These are phyloP conservation scores for Erebia aethiops DNA, from an alignment of 2,888 invertebrate genomes.

Conservation along the genomic window DNA sequence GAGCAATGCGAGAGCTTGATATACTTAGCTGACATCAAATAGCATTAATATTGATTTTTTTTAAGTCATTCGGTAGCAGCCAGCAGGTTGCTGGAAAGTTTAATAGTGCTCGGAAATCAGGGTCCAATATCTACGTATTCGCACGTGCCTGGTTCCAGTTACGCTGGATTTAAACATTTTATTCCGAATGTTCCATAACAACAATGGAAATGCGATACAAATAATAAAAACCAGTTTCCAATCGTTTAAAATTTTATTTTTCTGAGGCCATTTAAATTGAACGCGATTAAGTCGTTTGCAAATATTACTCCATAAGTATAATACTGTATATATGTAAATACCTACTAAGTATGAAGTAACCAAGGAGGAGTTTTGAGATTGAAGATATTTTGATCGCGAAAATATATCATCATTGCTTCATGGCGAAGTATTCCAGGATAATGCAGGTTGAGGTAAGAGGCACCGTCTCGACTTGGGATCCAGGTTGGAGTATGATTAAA, in stretches of 20 bases:
- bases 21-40: too few species aligned
- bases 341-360: too few species aligned
- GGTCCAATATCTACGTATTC: slow-evolving; percentile 1
- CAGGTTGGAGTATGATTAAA: too few species aligned
- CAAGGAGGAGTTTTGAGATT: too few species aligned
- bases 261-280: slow-evolving; percentile 13
- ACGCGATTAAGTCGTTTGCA: slow-evolving; percentile 6
- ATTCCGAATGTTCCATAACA: slow-evolving; percentile 29
- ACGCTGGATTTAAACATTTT: slow-evolving; percentile 58
- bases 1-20: too few species aligned
- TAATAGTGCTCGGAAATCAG: neutral
- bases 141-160: slow-evolving; percentile 56
- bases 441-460: too few species aligned
- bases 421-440: too few species aligned
- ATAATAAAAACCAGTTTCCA: slow-evolving; percentile 9
- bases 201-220: slow-evolving; percentile 31
- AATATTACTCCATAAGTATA: neutral
- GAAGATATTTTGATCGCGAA: too few species aligned
- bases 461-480: too few species aligned
- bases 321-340: too few species aligned
- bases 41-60: too few species aligned
- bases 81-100: slow-evolving; percentile 8
- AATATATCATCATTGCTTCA: too few species aligned
- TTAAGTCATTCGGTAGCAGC: neutral
- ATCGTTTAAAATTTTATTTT: slow-evolving; percentile 4